These are phyloP conservation scores for Glyphotaelius pellucidus DNA, from an alignment of 2,888 invertebrate genomes.

Conservation along the genomic window DNA sequence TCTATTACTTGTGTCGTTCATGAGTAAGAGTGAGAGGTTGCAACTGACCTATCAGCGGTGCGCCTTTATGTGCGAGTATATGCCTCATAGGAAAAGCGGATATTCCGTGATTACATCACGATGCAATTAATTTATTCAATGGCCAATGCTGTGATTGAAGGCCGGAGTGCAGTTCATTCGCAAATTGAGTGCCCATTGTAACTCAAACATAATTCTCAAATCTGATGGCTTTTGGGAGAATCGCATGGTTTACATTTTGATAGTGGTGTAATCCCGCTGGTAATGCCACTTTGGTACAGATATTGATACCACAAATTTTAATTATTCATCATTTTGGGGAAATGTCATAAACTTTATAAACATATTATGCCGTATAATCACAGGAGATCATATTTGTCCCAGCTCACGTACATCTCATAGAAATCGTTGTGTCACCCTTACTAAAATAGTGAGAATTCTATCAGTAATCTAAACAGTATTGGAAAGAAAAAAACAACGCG, in stretches of 20 bases:
- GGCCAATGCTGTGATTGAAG: background rate
- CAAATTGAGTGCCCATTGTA: background rate
- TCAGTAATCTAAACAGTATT: too few relatives aligned
- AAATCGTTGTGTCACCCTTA: too few relatives aligned
- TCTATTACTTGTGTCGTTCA: too few relatives aligned
- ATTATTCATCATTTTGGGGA: too few relatives aligned
- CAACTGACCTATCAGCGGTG: background rate
- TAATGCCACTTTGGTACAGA: background rate
- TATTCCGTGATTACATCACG: background rate
- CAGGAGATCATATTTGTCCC: too few relatives aligned
- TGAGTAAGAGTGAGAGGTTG: background rate
- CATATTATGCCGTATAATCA: too few relatives aligned
- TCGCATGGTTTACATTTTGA: background rate
- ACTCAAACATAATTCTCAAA: background rate
- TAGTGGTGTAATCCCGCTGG: background rate
- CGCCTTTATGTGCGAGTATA: background rate
- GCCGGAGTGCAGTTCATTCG: background rate
- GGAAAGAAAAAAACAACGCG: too few relatives aligned
- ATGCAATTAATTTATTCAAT: background rate
- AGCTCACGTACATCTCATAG: too few relatives aligned
- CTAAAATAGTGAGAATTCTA: too few relatives aligned
- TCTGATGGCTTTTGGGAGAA: background rate
- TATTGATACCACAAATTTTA: background rate
- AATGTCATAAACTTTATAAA: too few relatives aligned
- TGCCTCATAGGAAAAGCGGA: background rate